phyloP scores from a whole-genome alignment of 2,113 vertebrate genomes.

The Setophaga kirtlandii region DNA sequence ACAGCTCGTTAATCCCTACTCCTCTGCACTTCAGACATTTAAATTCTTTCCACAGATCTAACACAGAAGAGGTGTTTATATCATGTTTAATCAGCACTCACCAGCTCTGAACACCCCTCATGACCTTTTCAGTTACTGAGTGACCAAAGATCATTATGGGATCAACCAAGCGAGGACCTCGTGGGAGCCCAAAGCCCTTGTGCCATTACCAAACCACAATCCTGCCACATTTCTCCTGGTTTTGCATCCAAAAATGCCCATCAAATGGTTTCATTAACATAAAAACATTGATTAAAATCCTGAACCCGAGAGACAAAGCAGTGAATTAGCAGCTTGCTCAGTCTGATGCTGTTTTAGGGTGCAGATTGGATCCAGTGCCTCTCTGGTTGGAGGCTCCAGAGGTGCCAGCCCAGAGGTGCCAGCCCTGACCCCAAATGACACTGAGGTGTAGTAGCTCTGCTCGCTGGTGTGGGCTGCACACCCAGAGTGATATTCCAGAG shows the following conservation, averaged over 20 bases:
- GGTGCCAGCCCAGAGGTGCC: rapidly evolving
- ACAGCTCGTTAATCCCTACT: conserved; percentile 59
- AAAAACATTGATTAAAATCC: conserved; percentile 37
- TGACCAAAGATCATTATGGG: conserved; percentile 26
- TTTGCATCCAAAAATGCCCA: neutral
- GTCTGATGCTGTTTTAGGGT: rapidly evolving
- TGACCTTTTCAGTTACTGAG: conserved; percentile 27
- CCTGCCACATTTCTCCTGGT: neutral
- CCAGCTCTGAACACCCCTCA: neutral
- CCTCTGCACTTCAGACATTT: conserved; percentile 42
- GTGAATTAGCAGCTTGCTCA: neutral
- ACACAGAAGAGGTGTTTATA: conserved; percentile 30
- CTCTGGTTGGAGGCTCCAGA: neutral
- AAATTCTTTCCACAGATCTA: conserved; percentile 41
- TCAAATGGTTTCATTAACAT: neutral
- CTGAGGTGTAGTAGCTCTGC: neutral
- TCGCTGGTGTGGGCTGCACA: neutral
- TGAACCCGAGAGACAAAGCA: conserved; percentile 1
- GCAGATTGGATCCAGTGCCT: neutral
- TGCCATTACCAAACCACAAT: neutral
- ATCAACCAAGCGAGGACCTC: neutral
- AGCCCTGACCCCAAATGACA: neutral
- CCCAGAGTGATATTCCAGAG: neutral
- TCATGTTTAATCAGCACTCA: conserved; percentile 42
- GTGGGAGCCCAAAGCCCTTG: neutral